Evolutionary conservation across 1,140 invertebrate species (phyloP), one percentile per base, ranked within the genome.

Genomic region (Cydia strobilella): DNA sequence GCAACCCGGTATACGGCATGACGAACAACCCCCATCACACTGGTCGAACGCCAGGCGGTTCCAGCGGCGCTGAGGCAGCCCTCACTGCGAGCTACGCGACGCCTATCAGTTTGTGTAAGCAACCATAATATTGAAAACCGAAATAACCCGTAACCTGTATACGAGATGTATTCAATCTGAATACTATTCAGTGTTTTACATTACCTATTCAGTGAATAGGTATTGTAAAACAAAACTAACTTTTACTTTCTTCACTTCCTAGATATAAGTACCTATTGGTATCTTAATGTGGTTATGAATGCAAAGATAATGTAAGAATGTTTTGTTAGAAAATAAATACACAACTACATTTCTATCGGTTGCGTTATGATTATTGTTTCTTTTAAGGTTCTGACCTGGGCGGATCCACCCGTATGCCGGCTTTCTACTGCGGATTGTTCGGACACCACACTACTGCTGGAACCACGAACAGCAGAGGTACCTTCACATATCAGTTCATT

Each of bases 331-430:
- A 42, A 42, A 42, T 2, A 12, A 42, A 42, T 13, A 12, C 39
- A 42, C 9, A 42, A 13, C 12, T 6, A 42, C 1, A 42, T 42
- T 12, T 42, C 10, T 3, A 35, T 45, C 1, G 48, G 5, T 51
- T 51, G 3, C 9, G 1, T 12, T 59, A 12, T 3, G 5, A 59
- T 2, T 18, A 10, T 59, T 1, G 4, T 76, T 6, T 62, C 23
- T 75, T 80, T 54, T 39, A 69, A 94, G 94, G 94, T 75, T 97
- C 97, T 0, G 99, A 99, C 90, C 97, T 99, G 78, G 98, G 98
- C n/a, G 99, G 99, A 0, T 99, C 98, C 3, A 97, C 97, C 62
- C 95, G 99, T 65, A 98, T 99, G 94, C 99, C 99, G 2, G 95
- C 97, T 1, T 98, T 98, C 83, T 99, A 97, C 88, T 99, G 98